Percentiles rank a stretch among this genome's conserved stretches.
Conservation (phyloP, 2,888 invertebrate genomes). For the Cactoblastis cactorum region DNA sequence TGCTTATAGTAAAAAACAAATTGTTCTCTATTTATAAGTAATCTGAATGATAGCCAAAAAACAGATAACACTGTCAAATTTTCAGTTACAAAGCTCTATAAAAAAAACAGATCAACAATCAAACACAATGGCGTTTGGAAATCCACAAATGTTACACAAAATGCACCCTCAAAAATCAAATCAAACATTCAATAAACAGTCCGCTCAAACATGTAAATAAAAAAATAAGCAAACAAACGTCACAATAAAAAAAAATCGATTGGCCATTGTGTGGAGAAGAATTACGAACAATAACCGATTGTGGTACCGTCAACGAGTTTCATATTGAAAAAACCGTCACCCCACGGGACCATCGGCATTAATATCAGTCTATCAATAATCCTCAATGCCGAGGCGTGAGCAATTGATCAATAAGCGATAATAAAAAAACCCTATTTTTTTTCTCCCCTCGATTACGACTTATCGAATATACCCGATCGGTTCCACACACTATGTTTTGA, state of each 20-base stretch:
- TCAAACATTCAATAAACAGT: constrained; percentile 33
- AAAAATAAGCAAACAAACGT: constrained; percentile 54
- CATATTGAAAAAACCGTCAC: constrained; percentile 63
- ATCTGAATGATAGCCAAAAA: too few relatives aligned
- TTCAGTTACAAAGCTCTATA: background rate
- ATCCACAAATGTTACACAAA: constrained; percentile 32
- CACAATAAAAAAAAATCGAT: constrained; percentile 43
- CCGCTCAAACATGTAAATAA: constrained; percentile 34
- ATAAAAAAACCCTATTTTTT: constrained; percentile 54
- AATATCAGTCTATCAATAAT: constrained; percentile 77
- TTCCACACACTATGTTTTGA: constrained; percentile 53
- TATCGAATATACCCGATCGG: constrained; percentile 53
- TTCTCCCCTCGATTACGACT: constrained; percentile 53
- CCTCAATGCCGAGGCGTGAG: constrained; percentile 72
- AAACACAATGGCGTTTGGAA: constrained; percentile 24
- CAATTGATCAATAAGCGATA: constrained; percentile 67
- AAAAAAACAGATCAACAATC: constrained; percentile 1
- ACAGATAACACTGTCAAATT: background rate
- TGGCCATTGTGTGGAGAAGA: constrained; percentile 51
- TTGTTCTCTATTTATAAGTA: too few relatives aligned
- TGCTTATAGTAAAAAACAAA: too few relatives aligned
- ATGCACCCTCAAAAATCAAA: constrained; percentile 38
- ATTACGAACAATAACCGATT: constrained; percentile 68
- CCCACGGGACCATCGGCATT: constrained; percentile 55
- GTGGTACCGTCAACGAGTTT: constrained; percentile 62